phyloP scores from a whole-genome alignment of 30 jellyfish, hydroid and myxozoan genomes.

The Chironex yamaguchii region DNA sequence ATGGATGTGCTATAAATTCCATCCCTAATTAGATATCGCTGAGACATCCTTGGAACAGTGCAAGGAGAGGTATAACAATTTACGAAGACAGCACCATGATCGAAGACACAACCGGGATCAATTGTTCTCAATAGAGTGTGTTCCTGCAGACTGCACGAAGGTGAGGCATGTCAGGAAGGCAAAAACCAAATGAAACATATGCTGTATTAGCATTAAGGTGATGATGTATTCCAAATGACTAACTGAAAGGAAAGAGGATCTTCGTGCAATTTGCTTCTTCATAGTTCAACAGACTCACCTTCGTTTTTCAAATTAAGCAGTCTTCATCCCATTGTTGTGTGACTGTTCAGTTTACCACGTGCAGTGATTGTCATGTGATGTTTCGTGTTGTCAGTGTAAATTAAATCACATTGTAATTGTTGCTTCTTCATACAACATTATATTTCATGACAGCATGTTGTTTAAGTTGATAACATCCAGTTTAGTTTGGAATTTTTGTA shows the following conservation, averaged over 20 bases:
- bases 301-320: no score
- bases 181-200: not conserved
- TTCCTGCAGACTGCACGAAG: slow-evolving; percentile 97
- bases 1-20: not conserved
- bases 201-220: not conserved
- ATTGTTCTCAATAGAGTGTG: slow-evolving; percentile 72
- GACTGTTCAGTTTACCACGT: no score
- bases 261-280: not conserved
- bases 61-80: slow-evolving; percentile 82
- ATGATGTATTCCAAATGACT: not conserved
- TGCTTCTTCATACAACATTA: no score
- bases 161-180: slow-evolving; percentile 31
- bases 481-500: no score
- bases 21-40: slow-evolving; percentile 83
- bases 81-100: slow-evolving; percentile 62
- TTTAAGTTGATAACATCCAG: no score
- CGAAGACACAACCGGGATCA: slow-evolving; percentile 76
- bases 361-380: no score
- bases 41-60: slow-evolving; percentile 95
- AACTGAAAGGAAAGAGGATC: not conserved
- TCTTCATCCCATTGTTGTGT: no score
- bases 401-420: no score
- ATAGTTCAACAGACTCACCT: no score
- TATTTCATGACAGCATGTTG: no score
- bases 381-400: no score